A percentile compares a stretch with the other conserved stretches of the same genome.
These are phyloP conservation scores for Okapia johnstoni DNA, from an alignment of 2,113 vertebrate species.

Conservation along the genomic window DNA sequence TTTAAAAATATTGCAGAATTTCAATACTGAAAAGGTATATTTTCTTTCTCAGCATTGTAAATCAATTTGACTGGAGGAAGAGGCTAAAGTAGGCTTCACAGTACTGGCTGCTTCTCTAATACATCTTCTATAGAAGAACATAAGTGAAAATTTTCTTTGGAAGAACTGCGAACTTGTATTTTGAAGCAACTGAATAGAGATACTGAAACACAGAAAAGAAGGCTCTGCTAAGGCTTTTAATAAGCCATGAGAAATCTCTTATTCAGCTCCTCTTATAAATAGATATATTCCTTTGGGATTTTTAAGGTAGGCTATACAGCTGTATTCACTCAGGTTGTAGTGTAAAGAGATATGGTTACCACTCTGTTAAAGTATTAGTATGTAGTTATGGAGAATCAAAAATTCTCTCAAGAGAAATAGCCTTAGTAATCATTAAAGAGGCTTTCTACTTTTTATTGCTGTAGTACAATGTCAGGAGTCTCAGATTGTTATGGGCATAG, in stretches of 20 bases:
- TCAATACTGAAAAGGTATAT: background rate
- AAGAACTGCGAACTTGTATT: background rate
- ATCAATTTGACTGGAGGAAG: background rate
- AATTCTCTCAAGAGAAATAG: background rate
- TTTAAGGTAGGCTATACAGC: background rate
- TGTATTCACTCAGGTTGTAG: background rate
- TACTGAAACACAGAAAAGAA: background rate
- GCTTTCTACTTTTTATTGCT: background rate
- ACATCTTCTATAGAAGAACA: background rate
- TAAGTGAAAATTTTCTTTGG: background rate
- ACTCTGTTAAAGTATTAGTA: background rate
- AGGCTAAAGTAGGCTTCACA: background rate
- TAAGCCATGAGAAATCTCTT: background rate
- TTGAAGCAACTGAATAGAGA: background rate
- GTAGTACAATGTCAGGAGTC: background rate
- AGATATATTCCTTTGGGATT: background rate
- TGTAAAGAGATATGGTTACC: background rate
- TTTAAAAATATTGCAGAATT: background rate
- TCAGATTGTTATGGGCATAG: background rate
- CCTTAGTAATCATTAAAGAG: background rate
- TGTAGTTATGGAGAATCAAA: background rate
- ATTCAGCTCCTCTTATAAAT: background rate
- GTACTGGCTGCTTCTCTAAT: background rate
- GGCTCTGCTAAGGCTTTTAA: background rate
- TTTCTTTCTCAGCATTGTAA: background rate